These are phyloP conservation scores for Pseudorectes ferrugineus DNA, from an alignment of 2,113 vertebrate genomes.

Conservation along the genomic window DNA sequence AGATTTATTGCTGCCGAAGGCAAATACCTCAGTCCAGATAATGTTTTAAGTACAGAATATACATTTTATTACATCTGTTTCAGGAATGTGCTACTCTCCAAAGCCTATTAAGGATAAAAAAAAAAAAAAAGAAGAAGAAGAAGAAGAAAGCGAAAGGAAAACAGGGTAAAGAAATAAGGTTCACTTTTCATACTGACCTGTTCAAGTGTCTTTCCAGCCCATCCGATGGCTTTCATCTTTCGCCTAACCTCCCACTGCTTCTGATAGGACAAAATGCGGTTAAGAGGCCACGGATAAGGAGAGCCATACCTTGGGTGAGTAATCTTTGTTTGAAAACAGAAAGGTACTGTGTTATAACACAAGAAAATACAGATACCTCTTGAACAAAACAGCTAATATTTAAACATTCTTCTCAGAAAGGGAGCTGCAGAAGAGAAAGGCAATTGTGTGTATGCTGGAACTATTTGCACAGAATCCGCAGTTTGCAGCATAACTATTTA, in stretches of 20 bases:
- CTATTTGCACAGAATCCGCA: background rate
- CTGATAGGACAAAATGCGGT: conserved; percentile 86
- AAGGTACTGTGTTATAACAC: background rate
- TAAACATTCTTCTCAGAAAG: background rate
- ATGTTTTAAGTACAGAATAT: background rate
- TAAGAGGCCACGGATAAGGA: conserved; percentile 82
- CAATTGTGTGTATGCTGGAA: background rate
- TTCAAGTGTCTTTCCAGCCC: conserved; percentile 88
- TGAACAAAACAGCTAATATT: background rate
- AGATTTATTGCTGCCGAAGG: background rate
- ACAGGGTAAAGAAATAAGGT: background rate
- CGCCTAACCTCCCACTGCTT: conserved; percentile 94
- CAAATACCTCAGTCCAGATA: background rate
- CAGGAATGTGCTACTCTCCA: background rate
- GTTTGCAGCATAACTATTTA: conserved; percentile 45
- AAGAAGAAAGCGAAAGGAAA: background rate
- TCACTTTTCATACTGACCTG: conserved; percentile 76
- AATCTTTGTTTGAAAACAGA: conserved; percentile 66
- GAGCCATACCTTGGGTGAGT: conserved; percentile 79
- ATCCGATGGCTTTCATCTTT: conserved; percentile 97
- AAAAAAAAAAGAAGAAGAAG: background rate
- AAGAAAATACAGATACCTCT: background rate
- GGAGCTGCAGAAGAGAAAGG: background rate
- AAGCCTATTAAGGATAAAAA: background rate
- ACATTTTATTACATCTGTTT: background rate